Evolutionary conservation across 2,113 vertebrate species (phyloP).

Genomic region (Cephalopterus ornatus): DNA sequence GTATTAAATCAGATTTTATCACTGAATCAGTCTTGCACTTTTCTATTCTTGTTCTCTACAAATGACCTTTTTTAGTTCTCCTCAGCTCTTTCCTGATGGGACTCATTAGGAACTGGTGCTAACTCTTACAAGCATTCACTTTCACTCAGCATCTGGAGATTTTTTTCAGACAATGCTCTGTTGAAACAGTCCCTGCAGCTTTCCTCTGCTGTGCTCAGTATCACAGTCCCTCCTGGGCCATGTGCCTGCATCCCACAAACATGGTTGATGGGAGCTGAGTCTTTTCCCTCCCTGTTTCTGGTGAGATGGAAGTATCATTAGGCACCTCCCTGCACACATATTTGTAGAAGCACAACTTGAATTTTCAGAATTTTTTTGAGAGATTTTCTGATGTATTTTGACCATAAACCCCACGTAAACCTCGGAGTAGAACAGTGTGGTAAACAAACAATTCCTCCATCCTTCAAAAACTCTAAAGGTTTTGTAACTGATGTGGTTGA

Average conservation of each 20-base stretch:
- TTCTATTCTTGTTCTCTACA: constrained; percentile 61
- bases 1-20: constrained; percentile 65
- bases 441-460: neutral
- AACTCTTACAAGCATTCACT: constrained; percentile 48
- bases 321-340: neutral
- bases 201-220: neutral
- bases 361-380: neutral
- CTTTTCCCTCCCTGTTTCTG: neutral
- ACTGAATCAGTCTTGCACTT: constrained; percentile 46
- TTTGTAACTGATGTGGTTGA: neutral
- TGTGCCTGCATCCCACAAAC: neutral
- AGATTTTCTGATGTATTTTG: neutral
- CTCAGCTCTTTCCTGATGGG: constrained; percentile 62
- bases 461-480: neutral
- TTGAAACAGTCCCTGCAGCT: neutral
- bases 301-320: neutral
- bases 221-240: neutral
- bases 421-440: neutral
- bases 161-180: constrained; percentile 6
- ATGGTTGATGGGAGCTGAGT: neutral
- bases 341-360: neutral
- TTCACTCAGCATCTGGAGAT: constrained; percentile 55
- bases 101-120: constrained; percentile 63
- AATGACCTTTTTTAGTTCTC: constrained; percentile 70
- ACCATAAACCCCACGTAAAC: neutral